Evolutionary conservation across 2,888 invertebrate genomes (phyloP).

Genomic region (Brenthis ino): DNA sequence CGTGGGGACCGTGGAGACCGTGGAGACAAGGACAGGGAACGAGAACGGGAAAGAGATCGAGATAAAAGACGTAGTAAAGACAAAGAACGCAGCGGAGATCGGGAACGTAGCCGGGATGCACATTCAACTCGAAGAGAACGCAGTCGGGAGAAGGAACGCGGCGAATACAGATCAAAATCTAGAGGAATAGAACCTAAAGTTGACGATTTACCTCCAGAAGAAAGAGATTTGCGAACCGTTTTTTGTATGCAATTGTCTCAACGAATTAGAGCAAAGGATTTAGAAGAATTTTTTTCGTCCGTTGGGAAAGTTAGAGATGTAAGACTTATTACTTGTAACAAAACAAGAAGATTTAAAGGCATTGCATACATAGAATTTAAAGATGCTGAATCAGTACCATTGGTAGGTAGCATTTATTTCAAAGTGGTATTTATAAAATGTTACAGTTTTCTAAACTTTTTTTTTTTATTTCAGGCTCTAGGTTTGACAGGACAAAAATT

Average conservation of each 20-base stretch:
- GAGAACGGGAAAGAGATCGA: slow-evolving; percentile 46
- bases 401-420: slow-evolving; percentile 82
- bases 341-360: slow-evolving; percentile 98
- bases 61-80: slow-evolving; percentile 51
- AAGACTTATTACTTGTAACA: slow-evolving; percentile 98
- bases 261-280: slow-evolving; percentile 94
- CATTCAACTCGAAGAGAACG: slow-evolving; percentile 45
- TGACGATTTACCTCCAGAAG: slow-evolving; percentile 95
- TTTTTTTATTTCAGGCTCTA: slow-evolving; percentile 86
- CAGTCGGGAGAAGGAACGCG: slow-evolving; percentile 60
- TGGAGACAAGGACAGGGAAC: slow-evolving; percentile 46
- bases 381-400: slow-evolving; percentile 97
- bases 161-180: slow-evolving; percentile 71
- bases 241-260: slow-evolving; percentile 99
- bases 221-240: slow-evolving; percentile 98
- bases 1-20: slow-evolving; percentile 46
- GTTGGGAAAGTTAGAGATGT: slow-evolving; percentile 99
- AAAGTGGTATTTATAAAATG: not conserved
- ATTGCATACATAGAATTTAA: slow-evolving; percentile 99
- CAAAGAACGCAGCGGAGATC: slow-evolving; percentile 36
- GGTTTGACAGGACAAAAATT: slow-evolving; percentile 97
- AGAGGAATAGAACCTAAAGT: slow-evolving; percentile 83
- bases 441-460: slow-evolving; percentile 17
- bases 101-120: slow-evolving; percentile 53
- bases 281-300: slow-evolving; percentile 99